A percentile compares a stretch with the other conserved stretches of the same genome.
Conservation (phyloP, 2,797 vertebrate genomes). For the Triplophysa bombifrons region DNA sequence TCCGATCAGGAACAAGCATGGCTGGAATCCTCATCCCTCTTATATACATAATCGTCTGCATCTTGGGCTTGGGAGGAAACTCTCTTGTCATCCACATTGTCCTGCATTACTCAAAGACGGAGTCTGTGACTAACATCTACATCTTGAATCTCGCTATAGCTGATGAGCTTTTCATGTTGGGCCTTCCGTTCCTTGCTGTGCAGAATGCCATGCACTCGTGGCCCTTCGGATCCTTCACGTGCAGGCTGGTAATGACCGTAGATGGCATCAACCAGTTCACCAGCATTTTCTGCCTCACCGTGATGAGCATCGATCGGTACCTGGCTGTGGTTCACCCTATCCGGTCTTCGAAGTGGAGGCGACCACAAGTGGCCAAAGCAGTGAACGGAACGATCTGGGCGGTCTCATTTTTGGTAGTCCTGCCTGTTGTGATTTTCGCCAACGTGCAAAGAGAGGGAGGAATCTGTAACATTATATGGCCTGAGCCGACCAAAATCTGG, state of each 20-base stretch:
- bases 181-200: constrained; percentile 92
- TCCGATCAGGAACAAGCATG: constrained; percentile 55
- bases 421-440: constrained; percentile 90
- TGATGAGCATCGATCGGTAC: constrained; percentile 97
- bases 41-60: constrained; percentile 90
- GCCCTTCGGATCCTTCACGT: constrained; percentile 93
- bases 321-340: constrained; percentile 94
- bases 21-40: constrained; percentile 75
- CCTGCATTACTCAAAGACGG: constrained; percentile 91
- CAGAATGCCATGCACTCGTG: constrained; percentile 92
- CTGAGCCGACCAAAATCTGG: constrained; percentile 87
- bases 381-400: constrained; percentile 90
- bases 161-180: constrained; percentile 93
- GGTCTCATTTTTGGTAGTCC: constrained; percentile 88
- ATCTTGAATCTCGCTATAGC: constrained; percentile 96
- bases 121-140: constrained; percentile 97
- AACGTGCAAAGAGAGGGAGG: constrained; percentile 84
- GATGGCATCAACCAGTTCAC: constrained; percentile 98
- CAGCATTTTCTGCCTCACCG: constrained; percentile 94
- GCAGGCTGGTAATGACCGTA: constrained; percentile 90
- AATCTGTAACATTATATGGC: constrained; percentile 96
- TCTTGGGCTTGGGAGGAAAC: constrained; percentile 89
- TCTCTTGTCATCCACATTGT: constrained; percentile 94
- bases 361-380: constrained; percentile 87
- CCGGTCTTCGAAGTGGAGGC: constrained; percentile 89